Conservation (phyloP, 2,113 vertebrate genomes). For the Neofelis nebulosa region DNA sequence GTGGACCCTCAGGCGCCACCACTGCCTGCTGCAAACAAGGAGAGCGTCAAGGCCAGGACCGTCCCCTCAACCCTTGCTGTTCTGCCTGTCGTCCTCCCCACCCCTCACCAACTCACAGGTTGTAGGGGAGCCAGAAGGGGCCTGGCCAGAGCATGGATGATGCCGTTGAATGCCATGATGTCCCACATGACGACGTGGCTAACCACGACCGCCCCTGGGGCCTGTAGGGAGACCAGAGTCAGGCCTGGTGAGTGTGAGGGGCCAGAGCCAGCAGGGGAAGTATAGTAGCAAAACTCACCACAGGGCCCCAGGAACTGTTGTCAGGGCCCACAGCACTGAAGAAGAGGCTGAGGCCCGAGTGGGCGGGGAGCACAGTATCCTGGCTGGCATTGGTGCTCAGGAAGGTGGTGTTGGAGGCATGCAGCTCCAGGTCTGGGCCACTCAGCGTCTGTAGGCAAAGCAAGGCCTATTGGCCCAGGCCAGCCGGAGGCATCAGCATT, state of each 20-base stretch:
- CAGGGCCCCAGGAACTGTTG: conserved; percentile 80
- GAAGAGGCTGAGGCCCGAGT: conserved; percentile 88
- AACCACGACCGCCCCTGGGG: conserved; percentile 87
- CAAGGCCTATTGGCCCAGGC: neutral
- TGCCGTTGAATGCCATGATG: conserved; percentile 92
- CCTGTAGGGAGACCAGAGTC: conserved; percentile 65
- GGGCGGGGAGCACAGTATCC: conserved; percentile 85
- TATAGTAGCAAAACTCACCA: neutral
- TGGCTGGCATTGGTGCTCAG: conserved; percentile 87
- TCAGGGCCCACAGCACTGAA: conserved; percentile 71
- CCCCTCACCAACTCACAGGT: conserved; percentile 76
- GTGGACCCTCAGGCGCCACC: conserved; percentile 13
- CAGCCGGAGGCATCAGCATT: fast-evolving
- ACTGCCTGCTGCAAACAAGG: conserved; percentile 18
- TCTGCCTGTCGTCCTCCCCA: neutral
- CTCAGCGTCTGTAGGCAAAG: conserved; percentile 88
- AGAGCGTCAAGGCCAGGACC: fast-evolving
- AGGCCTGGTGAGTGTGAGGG: neutral
- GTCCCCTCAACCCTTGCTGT: neutral
- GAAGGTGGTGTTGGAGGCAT: conserved; percentile 87
- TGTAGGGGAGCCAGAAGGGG: conserved; percentile 87
- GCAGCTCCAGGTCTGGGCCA: conserved; percentile 93
- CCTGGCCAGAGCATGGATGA: conserved; percentile 92
- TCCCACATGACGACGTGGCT: conserved; percentile 91
- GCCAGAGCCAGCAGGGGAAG: neutral